Percentiles rank a stretch among this genome's conserved stretches.
Evolutionary conservation across 2,113 vertebrate species (phyloP).

Genomic region (Coracopsis vasa): DNA sequence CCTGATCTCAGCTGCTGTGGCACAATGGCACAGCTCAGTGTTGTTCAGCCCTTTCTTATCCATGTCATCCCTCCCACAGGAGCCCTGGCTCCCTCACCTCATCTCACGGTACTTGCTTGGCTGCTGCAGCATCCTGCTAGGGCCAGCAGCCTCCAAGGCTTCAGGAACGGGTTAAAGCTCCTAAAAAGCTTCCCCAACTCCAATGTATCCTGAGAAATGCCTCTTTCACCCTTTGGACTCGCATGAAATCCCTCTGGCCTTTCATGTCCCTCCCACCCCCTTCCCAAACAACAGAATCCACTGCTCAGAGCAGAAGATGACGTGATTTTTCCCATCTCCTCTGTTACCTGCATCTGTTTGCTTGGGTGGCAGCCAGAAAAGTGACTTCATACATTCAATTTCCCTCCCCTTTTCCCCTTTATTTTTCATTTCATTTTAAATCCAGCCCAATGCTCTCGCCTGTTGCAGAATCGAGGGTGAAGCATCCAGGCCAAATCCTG

Average conservation of each 20-base stretch:
- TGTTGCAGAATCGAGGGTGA: neutral
- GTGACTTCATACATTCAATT: neutral
- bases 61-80: neutral
- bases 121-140: rapidly evolving
- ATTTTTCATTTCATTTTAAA: neutral
- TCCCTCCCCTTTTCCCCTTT: neutral
- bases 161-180: neutral
- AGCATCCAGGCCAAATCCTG: conserved; percentile 41
- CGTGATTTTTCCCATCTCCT: neutral
- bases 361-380: conserved; percentile 39
- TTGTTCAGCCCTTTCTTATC: neutral
- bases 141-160: neutral
- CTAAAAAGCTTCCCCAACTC: neutral
- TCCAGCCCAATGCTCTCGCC: neutral
- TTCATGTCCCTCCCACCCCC: neutral
- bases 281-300: neutral
- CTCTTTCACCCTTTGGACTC: neutral
- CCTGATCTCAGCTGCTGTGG: neutral
- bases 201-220: neutral
- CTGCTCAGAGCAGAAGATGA: neutral
- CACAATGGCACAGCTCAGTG: neutral
- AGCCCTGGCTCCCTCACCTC: neutral
- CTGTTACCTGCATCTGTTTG: conserved; percentile 47
- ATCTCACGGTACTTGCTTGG: rapidly evolving
- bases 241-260: neutral